phyloP scores from a whole-genome alignment of 2,797 vertebrate genomes.

The Phaenicophaeus curvirostris region DNA sequence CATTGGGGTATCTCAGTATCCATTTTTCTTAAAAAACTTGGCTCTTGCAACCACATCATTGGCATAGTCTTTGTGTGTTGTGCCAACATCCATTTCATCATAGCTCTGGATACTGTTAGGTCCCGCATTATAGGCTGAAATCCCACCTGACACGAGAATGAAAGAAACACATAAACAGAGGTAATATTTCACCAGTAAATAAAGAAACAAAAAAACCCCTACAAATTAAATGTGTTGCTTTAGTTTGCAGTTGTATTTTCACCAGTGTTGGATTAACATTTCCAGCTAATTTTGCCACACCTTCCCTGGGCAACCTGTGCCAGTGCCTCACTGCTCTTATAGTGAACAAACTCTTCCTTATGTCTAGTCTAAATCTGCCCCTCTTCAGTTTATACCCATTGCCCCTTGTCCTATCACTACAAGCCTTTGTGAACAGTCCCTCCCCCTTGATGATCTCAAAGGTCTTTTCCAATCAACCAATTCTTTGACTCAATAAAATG shows the following conservation, averaged over 20 bases:
- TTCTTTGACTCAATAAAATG: background rate
- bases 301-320: too few relatives aligned
- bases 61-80: conserved; percentile 4
- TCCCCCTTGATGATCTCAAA: too few relatives aligned
- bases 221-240: background rate
- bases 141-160: background rate
- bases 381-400: too few relatives aligned
- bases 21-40: background rate
- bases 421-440: too few relatives aligned
- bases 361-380: too few relatives aligned
- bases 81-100: background rate
- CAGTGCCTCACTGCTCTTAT: too few relatives aligned
- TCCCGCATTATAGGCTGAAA: conserved; percentile 36
- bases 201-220: background rate
- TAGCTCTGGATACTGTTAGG: background rate
- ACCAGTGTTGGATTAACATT: background rate
- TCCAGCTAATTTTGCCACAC: background rate
- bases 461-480: too few relatives aligned
- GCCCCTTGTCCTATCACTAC: too few relatives aligned
- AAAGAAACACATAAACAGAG: background rate
- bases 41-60: conserved; percentile 12
- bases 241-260: background rate
- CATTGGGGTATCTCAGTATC: background rate
- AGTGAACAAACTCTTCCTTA: too few relatives aligned
- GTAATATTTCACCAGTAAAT: background rate